A percentile compares a stretch with the other conserved stretches of the same genome.
These are phyloP conservation scores for Hemaris fuciformis DNA, from an alignment of 2,888 invertebrate genomes.

Conservation along the genomic window DNA sequence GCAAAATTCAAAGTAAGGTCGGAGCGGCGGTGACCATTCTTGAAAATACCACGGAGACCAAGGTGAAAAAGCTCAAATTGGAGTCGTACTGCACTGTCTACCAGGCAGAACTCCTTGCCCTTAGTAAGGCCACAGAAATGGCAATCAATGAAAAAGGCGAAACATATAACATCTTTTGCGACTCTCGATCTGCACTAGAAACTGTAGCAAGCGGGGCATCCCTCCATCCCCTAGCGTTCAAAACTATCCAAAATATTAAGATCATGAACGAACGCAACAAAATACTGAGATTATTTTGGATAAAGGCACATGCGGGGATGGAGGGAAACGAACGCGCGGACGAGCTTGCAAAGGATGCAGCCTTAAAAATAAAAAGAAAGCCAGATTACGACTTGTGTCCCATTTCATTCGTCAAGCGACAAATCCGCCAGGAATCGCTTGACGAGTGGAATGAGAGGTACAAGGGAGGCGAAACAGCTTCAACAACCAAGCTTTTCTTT, in stretches of 20 bases:
- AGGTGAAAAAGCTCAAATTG: constrained; percentile 11
- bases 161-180: constrained; percentile 15
- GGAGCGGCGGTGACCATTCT: constrained; percentile 14
- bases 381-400: too few relatives aligned
- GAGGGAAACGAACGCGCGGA: too few relatives aligned
- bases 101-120: too few relatives aligned
- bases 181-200: constrained; percentile 18
- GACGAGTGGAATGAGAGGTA: too few relatives aligned
- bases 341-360: too few relatives aligned
- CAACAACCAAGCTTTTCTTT: too few relatives aligned
- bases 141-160: not conserved
- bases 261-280: not conserved
- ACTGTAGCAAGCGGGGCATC: not conserved
- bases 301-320: too few relatives aligned
- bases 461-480: too few relatives aligned
- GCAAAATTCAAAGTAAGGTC: constrained; percentile 22
- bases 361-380: too few relatives aligned
- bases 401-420: too few relatives aligned
- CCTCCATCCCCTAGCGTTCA: not conserved
- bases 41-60: not conserved
- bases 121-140: constrained; percentile 5
- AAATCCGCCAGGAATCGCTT: too few relatives aligned
- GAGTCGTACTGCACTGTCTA: too few relatives aligned
- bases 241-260: not conserved
- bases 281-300: not conserved